Conservation (phyloP, 2,888 invertebrate species). For the Pyralis farinalis region DNA sequence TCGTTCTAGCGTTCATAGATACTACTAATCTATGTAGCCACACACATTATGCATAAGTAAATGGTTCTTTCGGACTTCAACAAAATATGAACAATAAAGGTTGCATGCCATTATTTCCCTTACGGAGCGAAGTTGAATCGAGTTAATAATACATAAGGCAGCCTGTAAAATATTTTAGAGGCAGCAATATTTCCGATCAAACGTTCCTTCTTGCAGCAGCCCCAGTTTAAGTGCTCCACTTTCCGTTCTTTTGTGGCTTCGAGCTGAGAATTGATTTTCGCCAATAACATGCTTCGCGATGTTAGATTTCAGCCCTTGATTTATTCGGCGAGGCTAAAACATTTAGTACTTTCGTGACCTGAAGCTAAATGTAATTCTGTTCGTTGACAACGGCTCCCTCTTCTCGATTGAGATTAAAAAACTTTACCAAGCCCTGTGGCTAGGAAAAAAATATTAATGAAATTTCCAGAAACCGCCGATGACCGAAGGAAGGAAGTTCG, state of each 20-base stretch:
- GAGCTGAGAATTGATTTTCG: conserved; percentile 13
- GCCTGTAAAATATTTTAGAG: neutral
- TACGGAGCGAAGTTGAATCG: no score
- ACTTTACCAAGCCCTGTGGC: conserved; percentile 51
- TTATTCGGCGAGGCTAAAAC: conserved; percentile 37
- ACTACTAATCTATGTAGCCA: no score
- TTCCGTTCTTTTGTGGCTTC: neutral
- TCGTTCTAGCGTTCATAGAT: no score
- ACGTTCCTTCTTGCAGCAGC: neutral
- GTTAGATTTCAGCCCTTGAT: conserved; percentile 27
- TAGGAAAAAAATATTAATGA: conserved; percentile 60
- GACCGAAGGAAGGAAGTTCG: conserved; percentile 57
- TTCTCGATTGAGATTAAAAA: conserved; percentile 65
- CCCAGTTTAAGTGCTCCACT: neutral
- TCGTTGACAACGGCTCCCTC: conserved; percentile 39
- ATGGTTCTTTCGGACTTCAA: no score
- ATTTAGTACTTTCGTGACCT: conserved; percentile 37
- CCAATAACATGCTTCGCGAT: conserved; percentile 15
- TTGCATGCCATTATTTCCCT: no score
- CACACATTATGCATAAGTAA: no score
- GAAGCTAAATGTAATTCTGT: conserved; percentile 50
- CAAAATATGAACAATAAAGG: no score
- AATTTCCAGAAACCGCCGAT: conserved; percentile 56
- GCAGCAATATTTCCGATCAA: neutral
- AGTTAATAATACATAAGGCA: neutral